These are phyloP conservation scores for Tenthredo distinguenda DNA, from an alignment of 2,888 invertebrate species.

Conservation along the genomic window DNA sequence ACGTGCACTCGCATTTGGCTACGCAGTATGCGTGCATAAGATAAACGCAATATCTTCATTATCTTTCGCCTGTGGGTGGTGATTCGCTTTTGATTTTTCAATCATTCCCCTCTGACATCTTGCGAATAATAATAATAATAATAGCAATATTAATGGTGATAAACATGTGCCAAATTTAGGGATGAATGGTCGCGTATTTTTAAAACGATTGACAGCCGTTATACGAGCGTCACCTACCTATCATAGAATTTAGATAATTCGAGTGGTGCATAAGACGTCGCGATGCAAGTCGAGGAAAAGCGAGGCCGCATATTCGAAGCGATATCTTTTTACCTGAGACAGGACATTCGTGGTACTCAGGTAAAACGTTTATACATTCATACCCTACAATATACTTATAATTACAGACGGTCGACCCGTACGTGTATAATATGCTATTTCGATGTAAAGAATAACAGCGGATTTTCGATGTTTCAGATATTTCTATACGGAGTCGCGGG, in stretches of 20 bases:
- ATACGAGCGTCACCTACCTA: background rate
- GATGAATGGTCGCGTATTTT: constrained; percentile 3
- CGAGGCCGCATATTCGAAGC: background rate
- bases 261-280: background rate
- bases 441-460: background rate
- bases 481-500: constrained; percentile 82
- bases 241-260: background rate
- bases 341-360: constrained; percentile 21
- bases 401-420: background rate
- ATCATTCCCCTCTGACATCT: background rate
- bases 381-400: background rate
- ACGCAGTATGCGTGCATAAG: background rate
- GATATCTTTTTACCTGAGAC: constrained; percentile 12
- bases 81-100: background rate
- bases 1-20: too few relatives aligned
- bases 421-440: background rate
- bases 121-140: background rate
- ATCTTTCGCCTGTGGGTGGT: background rate
- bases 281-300: background rate
- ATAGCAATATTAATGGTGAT: background rate
- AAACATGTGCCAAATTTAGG: constrained; percentile 27
- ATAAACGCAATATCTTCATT: background rate
- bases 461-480: constrained; percentile 79
- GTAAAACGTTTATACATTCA: background rate
- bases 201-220: constrained; percentile 7